These are phyloP conservation scores for Cheilosia grossa DNA, from an alignment of 2,888 invertebrate genomes.

Conservation along the genomic window DNA sequence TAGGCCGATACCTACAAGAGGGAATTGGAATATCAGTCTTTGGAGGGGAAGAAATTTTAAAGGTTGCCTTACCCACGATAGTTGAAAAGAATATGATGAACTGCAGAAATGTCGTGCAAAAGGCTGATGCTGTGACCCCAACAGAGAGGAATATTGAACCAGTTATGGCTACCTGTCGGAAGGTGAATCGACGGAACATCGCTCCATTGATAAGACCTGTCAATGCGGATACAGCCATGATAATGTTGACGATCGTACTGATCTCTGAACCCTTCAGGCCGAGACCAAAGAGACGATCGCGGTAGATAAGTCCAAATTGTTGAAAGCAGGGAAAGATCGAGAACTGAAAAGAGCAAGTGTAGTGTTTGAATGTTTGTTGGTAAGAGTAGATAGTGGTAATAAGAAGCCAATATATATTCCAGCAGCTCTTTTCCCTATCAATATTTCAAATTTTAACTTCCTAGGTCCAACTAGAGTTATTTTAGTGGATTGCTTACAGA, in stretches of 20 bases:
- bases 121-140: conserved; percentile 86
- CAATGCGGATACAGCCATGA: conserved; percentile 88
- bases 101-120: conserved; percentile 86
- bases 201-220: conserved; percentile 88
- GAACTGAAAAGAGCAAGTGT: conserved; percentile 83
- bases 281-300: conserved; percentile 86
- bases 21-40: not conserved
- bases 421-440: no score
- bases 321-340: conserved; percentile 87
- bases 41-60: not conserved
- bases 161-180: conserved; percentile 87
- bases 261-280: conserved; percentile 87
- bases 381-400: no score
- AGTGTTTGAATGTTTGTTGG: not conserved
- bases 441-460: no score
- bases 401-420: no score
- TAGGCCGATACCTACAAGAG: conserved; percentile 83
- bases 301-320: conserved; percentile 89
- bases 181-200: conserved; percentile 87
- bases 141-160: conserved; percentile 86
- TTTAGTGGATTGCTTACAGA: no score
- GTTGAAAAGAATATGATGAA: conserved; percentile 87
- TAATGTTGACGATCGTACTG: conserved; percentile 89
- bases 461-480: no score
- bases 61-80: conserved; percentile 85